Conservation (phyloP, 2,113 vertebrate species). For the Otis tarda region DNA sequence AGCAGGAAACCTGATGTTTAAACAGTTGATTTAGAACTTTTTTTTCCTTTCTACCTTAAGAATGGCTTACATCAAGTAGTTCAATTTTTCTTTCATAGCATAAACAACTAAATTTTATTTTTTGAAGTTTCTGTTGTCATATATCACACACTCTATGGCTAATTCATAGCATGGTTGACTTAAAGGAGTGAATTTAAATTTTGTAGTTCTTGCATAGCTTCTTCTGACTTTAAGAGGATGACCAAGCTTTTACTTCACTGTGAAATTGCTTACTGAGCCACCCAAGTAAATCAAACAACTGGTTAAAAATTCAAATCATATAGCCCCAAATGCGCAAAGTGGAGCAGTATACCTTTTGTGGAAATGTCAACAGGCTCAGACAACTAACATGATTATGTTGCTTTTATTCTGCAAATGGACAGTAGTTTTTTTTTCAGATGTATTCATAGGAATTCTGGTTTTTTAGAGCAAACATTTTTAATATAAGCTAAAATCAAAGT, state of each 20-base stretch:
- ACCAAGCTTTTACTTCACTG: not conserved
- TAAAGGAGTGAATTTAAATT: not conserved
- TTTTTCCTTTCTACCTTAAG: not conserved
- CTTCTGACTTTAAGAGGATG: not conserved
- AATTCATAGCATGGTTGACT: not conserved
- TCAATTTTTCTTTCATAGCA: not conserved
- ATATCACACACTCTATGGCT: not conserved
- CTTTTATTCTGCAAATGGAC: not conserved
- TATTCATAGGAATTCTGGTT: not conserved
- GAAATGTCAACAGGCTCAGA: not conserved
- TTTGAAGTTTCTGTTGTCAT: not conserved
- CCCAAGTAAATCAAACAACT: not conserved
- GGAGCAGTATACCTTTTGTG: not conserved
- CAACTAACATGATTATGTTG: fast-evolving
- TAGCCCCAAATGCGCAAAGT: not conserved
- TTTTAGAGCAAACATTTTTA: not conserved
- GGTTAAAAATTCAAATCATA: not conserved
- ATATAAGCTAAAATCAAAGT: not conserved
- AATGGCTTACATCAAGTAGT: not conserved
- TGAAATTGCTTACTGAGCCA: not conserved
- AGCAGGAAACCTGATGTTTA: not conserved
- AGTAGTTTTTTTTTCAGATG: not conserved
- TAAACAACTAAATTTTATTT: not conserved
- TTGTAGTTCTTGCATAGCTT: not conserved
- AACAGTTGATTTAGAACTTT: not conserved